These are phyloP conservation scores for Bombus vancouverensis DNA, from an alignment of 1,140 invertebrate genomes.

Conservation along the genomic window DNA sequence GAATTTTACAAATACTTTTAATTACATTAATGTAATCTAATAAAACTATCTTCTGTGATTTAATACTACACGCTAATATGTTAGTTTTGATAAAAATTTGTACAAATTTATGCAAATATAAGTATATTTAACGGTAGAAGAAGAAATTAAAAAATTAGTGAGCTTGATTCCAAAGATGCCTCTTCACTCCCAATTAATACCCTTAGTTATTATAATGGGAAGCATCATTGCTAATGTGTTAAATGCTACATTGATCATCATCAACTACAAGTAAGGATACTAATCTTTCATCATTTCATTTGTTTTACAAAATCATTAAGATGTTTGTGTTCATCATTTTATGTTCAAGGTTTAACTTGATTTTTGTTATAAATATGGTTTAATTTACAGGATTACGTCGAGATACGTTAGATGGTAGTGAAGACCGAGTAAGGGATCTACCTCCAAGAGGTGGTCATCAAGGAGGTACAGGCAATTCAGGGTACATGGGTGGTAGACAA, in stretches of 20 bases:
- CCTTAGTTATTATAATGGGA: conserved; percentile 23
- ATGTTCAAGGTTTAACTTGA: neutral
- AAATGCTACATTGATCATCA: conserved; percentile 36
- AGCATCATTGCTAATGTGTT: conserved; percentile 36
- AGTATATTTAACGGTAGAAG: conserved; percentile 24
- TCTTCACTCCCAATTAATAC: conserved; percentile 43
- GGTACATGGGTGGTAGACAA: conserved; percentile 76
- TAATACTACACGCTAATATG: neutral
- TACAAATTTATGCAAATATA: neutral
- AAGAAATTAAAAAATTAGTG: conserved; percentile 23
- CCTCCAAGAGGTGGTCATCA: conserved; percentile 81
- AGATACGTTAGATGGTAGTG: conserved; percentile 84
- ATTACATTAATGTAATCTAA: conserved; percentile 16
- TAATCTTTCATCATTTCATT: conserved; percentile 35
- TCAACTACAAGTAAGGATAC: conserved; percentile 49
- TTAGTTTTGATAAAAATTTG: conserved; percentile 4
- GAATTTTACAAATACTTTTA: conserved; percentile 19
- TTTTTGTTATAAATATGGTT: conserved; percentile 35
- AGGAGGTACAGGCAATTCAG: conserved; percentile 74
- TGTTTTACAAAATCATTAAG: conserved; percentile 37
- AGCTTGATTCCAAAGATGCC: conserved; percentile 29
- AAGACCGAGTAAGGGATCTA: conserved; percentile 83
- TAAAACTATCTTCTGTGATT: conserved; percentile 2
- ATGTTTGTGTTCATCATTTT: conserved; percentile 5
- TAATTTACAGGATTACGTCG: conserved; percentile 82